A percentile compares a stretch with the other conserved stretches of the same genome.
Evolutionary conservation across 1,140 invertebrate genomes (phyloP).

Genomic region (Eumeta japonica): DNA sequence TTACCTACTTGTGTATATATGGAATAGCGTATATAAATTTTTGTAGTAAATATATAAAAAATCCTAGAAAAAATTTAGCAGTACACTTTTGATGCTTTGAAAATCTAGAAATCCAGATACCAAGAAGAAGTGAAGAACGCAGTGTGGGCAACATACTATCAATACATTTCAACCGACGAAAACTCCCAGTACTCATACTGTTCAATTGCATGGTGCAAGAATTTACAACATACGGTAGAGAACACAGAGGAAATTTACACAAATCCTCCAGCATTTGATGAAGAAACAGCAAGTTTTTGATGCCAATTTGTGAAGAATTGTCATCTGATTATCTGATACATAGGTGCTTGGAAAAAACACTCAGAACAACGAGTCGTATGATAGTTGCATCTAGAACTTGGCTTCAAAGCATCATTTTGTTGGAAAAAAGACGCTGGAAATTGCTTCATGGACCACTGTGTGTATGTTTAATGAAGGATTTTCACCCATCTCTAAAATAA

Average conservation of each 20-base stretch:
- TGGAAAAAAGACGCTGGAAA: conserved; percentile 4
- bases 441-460: conserved; percentile 5
- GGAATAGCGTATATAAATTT: too few species aligned
- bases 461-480: conserved; percentile 6
- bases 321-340: not conserved
- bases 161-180: conserved; percentile 25
- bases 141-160: conserved; percentile 27
- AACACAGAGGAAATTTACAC: not conserved
- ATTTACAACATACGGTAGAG: conserved; percentile 11
- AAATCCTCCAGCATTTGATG: not conserved
- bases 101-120: conserved; percentile 21
- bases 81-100: too few species aligned
- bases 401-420: conserved; percentile 4
- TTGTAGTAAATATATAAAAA: too few species aligned
- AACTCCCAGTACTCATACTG: conserved; percentile 20
- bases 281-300: not conserved
- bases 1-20: too few species aligned
- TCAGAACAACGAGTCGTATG: conserved; percentile 3
- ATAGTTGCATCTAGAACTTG: conserved; percentile 3
- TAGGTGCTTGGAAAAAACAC: not conserved
- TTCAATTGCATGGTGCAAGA: conserved; percentile 19
- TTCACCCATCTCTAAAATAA: not conserved
- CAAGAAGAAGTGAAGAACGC: conserved; percentile 27
- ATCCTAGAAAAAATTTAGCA: too few species aligned
- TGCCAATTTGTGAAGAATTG: not conserved